phyloP scores from a whole-genome alignment of 1,140 invertebrate species.

The Cardiocondyla obscurior region DNA sequence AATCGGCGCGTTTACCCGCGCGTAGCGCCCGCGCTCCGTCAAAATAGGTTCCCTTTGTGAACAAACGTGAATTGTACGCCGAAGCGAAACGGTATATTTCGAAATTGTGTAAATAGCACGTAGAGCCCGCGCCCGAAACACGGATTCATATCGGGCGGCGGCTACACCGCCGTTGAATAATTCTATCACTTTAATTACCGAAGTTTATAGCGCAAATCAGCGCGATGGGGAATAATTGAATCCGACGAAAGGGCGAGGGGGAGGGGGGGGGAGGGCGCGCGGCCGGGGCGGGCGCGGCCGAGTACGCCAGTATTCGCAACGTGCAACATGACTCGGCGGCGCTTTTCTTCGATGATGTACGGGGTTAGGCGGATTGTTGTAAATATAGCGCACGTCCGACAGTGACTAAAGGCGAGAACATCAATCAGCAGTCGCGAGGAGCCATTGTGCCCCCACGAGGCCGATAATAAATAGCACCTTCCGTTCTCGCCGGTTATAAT shows the following conservation, averaged over 20 bases:
- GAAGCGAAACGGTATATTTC: conserved; percentile 34
- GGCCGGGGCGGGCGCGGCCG: background rate
- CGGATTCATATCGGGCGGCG: conserved; percentile 40
- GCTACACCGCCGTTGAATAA: conserved; percentile 48
- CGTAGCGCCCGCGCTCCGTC: conserved; percentile 1
- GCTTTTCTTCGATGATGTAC: conserved; percentile 56
- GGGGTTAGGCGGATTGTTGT: conserved; percentile 48
- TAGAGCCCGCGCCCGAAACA: background rate
- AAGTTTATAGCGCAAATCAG: conserved; percentile 46
- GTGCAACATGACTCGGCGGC: background rate
- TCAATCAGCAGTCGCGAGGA: conserved; percentile 64
- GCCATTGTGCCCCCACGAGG: conserved; percentile 59
- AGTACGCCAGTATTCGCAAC: background rate
- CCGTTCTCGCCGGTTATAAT: conserved; percentile 60
- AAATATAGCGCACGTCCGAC: conserved; percentile 55
- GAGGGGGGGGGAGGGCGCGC: no score
- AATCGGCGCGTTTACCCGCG: conserved; percentile 59
- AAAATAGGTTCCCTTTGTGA: conserved; percentile 62
- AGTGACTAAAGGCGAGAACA: conserved; percentile 57
- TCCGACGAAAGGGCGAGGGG: background rate
- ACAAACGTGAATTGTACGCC: conserved; percentile 49
- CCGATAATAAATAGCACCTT: conserved; percentile 67
- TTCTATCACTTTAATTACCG: conserved; percentile 53
- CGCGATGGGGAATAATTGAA: conserved; percentile 32
- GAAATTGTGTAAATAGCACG: conserved; percentile 23